phyloP scores from a whole-genome alignment of 2,888 invertebrate genomes.

The Dromius quadrimaculatus region DNA sequence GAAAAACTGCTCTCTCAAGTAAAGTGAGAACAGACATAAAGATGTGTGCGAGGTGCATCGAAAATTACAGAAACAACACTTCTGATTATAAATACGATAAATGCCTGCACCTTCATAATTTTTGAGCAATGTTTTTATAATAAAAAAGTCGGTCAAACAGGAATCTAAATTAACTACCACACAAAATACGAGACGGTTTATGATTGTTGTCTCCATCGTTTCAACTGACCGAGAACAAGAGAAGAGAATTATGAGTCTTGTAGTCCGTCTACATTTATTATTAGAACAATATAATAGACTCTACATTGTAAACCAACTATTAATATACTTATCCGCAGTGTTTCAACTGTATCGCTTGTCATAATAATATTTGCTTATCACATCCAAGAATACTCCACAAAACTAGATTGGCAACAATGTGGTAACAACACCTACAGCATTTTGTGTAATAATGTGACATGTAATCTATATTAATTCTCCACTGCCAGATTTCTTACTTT shows the following conservation, averaged over 20 bases:
- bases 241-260: neutral
- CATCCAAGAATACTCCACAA: slow-evolving; percentile 14
- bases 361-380: slow-evolving; percentile 23
- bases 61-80: too few relatives aligned
- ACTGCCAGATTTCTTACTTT: neutral
- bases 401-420: neutral
- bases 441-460: slow-evolving; percentile 42
- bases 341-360: slow-evolving; percentile 27
- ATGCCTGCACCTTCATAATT: too few relatives aligned
- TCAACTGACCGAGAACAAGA: neutral
- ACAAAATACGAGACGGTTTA: too few relatives aligned
- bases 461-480: slow-evolving; percentile 51
- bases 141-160: too few relatives aligned
- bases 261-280: slow-evolving; percentile 18
- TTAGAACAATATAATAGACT: slow-evolving; percentile 23
- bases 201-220: too few relatives aligned
- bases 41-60: too few relatives aligned
- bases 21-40: too few relatives aligned
- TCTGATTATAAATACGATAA: too few relatives aligned
- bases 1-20: too few relatives aligned
- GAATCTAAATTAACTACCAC: too few relatives aligned
- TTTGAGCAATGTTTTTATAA: too few relatives aligned
- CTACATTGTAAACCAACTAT: slow-evolving; percentile 23
- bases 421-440: slow-evolving; percentile 23
- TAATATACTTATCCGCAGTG: slow-evolving; percentile 17